Base-by-base conservation (phyloP, 1,140 invertebrate species). In the Euwallacea fornicatus region DNA sequence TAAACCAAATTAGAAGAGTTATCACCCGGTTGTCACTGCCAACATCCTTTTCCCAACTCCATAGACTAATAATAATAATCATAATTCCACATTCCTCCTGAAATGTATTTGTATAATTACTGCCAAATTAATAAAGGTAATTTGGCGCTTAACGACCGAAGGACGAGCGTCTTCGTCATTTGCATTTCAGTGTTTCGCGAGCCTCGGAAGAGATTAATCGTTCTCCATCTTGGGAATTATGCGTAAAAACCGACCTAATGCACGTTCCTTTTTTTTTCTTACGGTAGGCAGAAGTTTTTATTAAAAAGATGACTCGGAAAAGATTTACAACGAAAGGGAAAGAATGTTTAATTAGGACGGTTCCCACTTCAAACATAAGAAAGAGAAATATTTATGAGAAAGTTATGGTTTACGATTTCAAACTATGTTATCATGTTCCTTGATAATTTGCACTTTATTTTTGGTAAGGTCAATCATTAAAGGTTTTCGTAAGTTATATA, bases 71-170 rank as follows among this genome's bases (percentile, higher is more conserved):
- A 33, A 33, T 33, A 33, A 33, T 33, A 33, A 33, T 59, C 47
- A 8, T n/a, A 41, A 42, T 43, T 41, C 50, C 43, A 9, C 64
- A 43, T 56, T 42, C 66, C 43, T 11, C 10, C 42, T 33, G 42
- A 68, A 68, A 68, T 68, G 46, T 68, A 42, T 60, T 50, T 8
- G 44, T 47, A 42, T 13, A 68, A 61, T 68, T 60, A 60, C 44
- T 50, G 66, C 60, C 66, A 68, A 68, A 68, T 68, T 68, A 68
- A 68, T 68, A 68, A 68, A 68, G 66, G 66, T 68, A 68, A 68
- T 68, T 68, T 60, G 66, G 66, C 7, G 16, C 44, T 21, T 68
- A 68, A 68, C 58, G 66, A 60, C 56, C 66, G 16, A 53, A 60
- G 66, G 54, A 42, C 53, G 41, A 44, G n/a, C 13, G 43, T 13